Evolutionary conservation across 2,113 vertebrate genomes (phyloP).

Genomic region (Drymodes brunneopygia): DNA sequence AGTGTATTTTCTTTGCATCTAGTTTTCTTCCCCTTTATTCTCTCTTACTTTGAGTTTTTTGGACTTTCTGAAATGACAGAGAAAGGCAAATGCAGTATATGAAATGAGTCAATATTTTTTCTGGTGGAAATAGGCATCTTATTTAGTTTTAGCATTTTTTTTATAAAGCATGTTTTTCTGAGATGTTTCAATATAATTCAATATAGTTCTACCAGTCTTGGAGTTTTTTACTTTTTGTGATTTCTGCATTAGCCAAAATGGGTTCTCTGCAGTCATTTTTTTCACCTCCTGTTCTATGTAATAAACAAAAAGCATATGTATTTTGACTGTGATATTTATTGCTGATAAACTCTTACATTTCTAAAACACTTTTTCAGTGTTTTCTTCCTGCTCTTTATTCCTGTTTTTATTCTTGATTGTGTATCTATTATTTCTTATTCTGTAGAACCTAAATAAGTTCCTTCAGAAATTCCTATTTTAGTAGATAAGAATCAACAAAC

Average conservation of each 20-base stretch:
- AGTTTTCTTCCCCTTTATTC: neutral
- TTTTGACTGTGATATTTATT: neutral
- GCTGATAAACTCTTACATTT: neutral
- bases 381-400: neutral
- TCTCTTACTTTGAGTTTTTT: neutral
- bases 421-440: neutral
- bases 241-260: neutral
- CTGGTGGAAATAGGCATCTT: neutral
- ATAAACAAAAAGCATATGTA: neutral
- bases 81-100: neutral
- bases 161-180: neutral
- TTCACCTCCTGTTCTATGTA: neutral
- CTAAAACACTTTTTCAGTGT: neutral
- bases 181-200: neutral
- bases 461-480: neutral
- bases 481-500: neutral
- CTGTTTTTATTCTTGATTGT: neutral
- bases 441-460: neutral
- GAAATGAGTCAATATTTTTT: neutral
- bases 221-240: neutral
- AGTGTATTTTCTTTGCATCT: neutral
- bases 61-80: neutral
- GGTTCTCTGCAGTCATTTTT: neutral
- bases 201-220: neutral
- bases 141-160: neutral